Evolutionary conservation across 2,113 vertebrate species (phyloP).

Genomic region (Oreochromis aureus): DNA sequence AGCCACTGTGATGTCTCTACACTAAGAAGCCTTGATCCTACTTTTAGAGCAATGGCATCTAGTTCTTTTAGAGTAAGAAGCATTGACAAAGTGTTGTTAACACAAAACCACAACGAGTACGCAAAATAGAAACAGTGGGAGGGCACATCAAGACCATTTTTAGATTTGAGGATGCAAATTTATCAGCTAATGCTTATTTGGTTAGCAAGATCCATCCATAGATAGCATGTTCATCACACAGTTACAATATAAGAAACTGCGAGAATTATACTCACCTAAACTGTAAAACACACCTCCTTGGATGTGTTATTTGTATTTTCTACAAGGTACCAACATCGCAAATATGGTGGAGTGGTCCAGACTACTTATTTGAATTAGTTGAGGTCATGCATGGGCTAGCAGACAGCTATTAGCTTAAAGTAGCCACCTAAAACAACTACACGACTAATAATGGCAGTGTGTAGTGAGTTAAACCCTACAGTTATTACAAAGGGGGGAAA

Average conservation of each 20-base stretch:
- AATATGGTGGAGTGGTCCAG: neutral
- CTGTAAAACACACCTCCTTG: neutral
- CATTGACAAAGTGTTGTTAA: neutral
- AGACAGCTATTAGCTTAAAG: neutral
- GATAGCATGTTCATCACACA: neutral
- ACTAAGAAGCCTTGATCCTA: neutral
- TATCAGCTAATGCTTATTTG: neutral
- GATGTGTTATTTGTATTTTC: neutral
- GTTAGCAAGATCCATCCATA: neutral
- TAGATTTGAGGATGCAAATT: neutral
- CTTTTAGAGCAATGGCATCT: neutral
- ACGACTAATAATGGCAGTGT: neutral
- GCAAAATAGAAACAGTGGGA: neutral
- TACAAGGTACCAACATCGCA: neutral
- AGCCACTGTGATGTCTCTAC: neutral
- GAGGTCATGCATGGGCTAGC: neutral
- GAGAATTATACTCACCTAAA: neutral
- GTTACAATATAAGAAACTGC: neutral
- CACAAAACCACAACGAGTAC: neutral
- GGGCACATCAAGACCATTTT: neutral
- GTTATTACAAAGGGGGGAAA: neutral
- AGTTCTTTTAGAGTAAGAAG: neutral
- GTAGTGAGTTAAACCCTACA: neutral
- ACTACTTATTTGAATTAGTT: neutral
- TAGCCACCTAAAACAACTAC: neutral